A percentile compares a stretch with the other conserved stretches of the same genome.
Conservation (phyloP, 2,113 vertebrate species). For the Microtus pennsylvanicus region DNA sequence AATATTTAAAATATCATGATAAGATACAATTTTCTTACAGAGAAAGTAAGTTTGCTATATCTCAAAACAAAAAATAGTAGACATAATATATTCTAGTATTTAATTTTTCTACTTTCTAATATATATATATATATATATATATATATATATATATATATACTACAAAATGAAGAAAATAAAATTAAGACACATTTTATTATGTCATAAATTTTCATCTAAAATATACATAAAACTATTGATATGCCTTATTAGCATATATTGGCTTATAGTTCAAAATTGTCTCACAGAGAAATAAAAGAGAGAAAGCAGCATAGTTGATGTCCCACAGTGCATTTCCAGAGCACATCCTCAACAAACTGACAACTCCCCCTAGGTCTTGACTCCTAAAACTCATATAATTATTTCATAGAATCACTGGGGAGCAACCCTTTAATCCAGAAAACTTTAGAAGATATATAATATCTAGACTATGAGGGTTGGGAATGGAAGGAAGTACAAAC, state of each 20-base stretch:
- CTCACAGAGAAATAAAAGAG: not conserved
- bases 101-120: not conserved
- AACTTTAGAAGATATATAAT: not conserved
- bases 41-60: not conserved
- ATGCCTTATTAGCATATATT: not conserved
- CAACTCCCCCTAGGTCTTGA: not conserved
- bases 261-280: not conserved
- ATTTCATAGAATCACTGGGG: not conserved
- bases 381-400: not conserved
- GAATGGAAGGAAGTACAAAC: not conserved
- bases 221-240: not conserved
- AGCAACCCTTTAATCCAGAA: not conserved
- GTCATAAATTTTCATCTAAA: not conserved
- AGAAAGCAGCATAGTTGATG: accelerated
- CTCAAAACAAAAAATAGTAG: not conserved
- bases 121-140: too few species aligned
- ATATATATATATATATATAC: not conserved
- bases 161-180: not conserved
- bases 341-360: not conserved
- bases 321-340: not conserved
- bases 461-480: not conserved
- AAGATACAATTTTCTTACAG: not conserved
- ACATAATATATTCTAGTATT: accelerated
- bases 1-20: not conserved
- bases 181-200: not conserved